Percentiles rank a stretch among this genome's conserved stretches.
Conservation (phyloP, 2,888 invertebrate genomes). For the Rhyacophila evoluta region DNA sequence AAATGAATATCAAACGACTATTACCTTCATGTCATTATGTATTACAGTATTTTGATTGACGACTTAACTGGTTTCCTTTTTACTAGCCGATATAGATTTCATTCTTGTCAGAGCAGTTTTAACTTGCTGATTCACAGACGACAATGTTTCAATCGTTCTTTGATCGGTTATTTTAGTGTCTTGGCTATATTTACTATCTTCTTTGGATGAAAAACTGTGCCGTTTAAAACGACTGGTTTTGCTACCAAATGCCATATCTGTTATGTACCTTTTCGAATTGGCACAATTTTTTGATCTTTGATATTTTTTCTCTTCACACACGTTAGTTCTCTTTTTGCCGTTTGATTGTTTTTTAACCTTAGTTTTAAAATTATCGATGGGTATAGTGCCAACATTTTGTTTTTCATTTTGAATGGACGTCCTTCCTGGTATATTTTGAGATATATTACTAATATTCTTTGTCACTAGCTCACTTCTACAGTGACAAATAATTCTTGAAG, state of each 20-base stretch:
- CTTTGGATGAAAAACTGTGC: background rate
- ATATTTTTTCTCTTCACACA: background rate
- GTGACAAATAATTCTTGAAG: background rate
- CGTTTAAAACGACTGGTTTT: background rate
- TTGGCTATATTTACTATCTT: background rate
- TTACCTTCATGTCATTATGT: background rate
- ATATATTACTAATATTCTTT: background rate
- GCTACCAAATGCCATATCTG: background rate
- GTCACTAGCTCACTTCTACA: background rate
- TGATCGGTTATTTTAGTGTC: conserved; percentile 10
- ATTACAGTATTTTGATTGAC: conserved; percentile 7
- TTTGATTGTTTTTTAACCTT: background rate
- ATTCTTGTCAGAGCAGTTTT: conserved; percentile 25
- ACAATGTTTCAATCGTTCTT: conserved; percentile 27
- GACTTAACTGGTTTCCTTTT: background rate
- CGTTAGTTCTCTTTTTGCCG: background rate
- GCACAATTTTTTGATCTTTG: background rate
- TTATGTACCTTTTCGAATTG: background rate
- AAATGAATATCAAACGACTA: too few species aligned
- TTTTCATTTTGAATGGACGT: background rate
- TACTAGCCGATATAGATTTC: conserved; percentile 34
- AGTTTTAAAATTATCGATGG: background rate
- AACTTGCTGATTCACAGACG: conserved; percentile 29
- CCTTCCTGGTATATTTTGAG: background rate
- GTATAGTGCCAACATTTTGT: background rate